Base-by-base conservation (phyloP, 1,140 invertebrate genomes). In the Caenorhabditis inopinata region DNA sequence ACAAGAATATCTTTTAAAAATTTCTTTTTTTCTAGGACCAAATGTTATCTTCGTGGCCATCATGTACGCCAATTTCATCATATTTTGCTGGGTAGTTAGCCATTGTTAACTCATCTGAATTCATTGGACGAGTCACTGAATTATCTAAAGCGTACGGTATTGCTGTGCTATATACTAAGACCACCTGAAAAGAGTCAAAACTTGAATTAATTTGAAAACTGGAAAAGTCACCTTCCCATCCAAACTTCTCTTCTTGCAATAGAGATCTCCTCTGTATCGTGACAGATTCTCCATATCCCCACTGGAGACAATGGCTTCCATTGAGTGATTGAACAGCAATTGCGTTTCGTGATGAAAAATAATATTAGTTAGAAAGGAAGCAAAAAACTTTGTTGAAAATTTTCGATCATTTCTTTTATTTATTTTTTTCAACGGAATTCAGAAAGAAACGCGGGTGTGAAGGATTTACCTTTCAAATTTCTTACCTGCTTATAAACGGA, bases 251-350 rank as follows among this genome's bases (percentile, higher is more conserved):
- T 68, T 68, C 23, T 68, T 68, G n/a, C 58, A 68, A 68, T 68
- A 68, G 23, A 68, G 58, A 38, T 68, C 58, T 68, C 58, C 58
- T 35, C 58, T n/a, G 32, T 68, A 68, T 21, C 23, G 14, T 2
- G 58, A 38, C 2, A 29, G 32, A 27, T 68, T 68, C 9, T 68
- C 32, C 32, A 68, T 42, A 9, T 68, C 11, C 38, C 58, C 58
- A 68, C 58, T 68, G n/a, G 58, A 29, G 38, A 68, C 58, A 7
- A 68, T 68, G 12, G 58, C 58, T 68, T 68, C 58, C 58, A 68
- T 68, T 42, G 58, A 68, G 11, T 68, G 58, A 21, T 68, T 68
- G 32, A 68, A 68, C 32, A 68, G 35, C 11, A 2, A 3, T 21
- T 68, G 58, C 5, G 58, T 68, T 68, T 68, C 32, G 27, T 68